Percentiles rank a stretch among this genome's conserved stretches.
Conservation (phyloP, 2,113 vertebrate species). For the Clarias gariepinus region DNA sequence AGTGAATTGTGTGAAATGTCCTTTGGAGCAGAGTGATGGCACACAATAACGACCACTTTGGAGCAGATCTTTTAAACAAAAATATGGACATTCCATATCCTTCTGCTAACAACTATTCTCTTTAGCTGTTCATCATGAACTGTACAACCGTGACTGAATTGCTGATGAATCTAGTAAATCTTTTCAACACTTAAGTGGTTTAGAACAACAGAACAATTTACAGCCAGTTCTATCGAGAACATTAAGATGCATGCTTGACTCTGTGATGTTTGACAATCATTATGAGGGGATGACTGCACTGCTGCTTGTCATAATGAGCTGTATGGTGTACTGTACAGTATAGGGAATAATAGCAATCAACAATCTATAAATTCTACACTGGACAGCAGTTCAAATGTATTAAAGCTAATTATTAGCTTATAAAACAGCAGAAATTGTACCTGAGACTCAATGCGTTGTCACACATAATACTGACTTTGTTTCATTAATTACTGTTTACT, state of each 20-base stretch:
- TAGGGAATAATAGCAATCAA: conserved; percentile 1
- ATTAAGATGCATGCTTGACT: background rate
- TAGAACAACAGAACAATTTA: background rate
- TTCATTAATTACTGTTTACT: no score
- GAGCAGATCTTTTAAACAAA: background rate
- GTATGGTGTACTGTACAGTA: background rate
- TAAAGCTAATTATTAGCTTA: no score
- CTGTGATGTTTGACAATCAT: background rate
- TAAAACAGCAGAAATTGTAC: no score
- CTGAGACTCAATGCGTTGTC: no score
- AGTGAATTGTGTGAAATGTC: background rate
- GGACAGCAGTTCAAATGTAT: background rate
- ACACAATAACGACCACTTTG: background rate
- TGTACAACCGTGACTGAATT: background rate
- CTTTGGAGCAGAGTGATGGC: background rate
- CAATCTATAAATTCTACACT: background rate
- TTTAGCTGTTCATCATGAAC: background rate
- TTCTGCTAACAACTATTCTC: background rate
- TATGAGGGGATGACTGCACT: background rate
- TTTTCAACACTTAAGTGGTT: background rate
- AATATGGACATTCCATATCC: no score
- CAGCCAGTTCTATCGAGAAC: background rate
- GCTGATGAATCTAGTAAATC: conserved; percentile 8
- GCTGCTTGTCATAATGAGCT: background rate
- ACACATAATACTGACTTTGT: no score